Conservation (phyloP, 2,888 invertebrate genomes). For the Hemistola chrysoprasaria region DNA sequence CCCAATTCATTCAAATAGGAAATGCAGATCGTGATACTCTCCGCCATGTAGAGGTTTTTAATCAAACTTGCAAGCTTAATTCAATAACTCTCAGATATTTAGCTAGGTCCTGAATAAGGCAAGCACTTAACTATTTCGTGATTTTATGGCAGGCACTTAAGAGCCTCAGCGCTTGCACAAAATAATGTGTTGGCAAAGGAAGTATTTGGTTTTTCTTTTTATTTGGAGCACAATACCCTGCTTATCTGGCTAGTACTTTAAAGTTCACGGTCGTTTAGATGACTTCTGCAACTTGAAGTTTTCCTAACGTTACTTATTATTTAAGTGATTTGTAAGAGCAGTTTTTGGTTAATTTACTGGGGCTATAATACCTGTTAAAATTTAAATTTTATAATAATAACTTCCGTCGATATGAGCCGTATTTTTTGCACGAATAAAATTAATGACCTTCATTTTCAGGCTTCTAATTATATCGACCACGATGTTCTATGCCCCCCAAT, state of each 20-base stretch:
- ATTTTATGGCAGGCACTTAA: conserved; percentile 19
- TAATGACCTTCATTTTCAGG: too few relatives aligned
- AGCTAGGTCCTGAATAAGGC: conserved; percentile 17
- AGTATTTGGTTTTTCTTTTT: conserved; percentile 15
- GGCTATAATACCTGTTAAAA: too few relatives aligned
- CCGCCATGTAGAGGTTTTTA: conserved; percentile 6
- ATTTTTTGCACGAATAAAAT: too few relatives aligned
- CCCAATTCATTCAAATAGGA: conserved; percentile 14
- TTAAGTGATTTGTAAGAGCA: too few relatives aligned
- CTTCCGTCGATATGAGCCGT: too few relatives aligned
- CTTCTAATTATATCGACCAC: too few relatives aligned
- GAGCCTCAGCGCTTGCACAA: conserved; percentile 15
- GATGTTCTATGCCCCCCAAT: too few relatives aligned
- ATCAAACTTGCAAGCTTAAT: conserved; percentile 11
- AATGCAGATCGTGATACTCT: conserved; percentile 8
- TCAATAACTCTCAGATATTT: conserved; percentile 17
- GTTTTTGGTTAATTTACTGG: too few relatives aligned
- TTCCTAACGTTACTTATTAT: too few relatives aligned
- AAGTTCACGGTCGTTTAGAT: conserved; percentile 32
- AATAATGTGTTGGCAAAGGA: conserved; percentile 20
- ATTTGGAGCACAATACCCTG: conserved; percentile 13
- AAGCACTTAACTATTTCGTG: conserved; percentile 20
- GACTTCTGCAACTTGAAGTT: conserved; percentile 26
- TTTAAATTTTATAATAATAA: too few relatives aligned
- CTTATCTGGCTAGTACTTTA: conserved; percentile 12